Evolutionary conservation across 2,797 vertebrate genomes (phyloP).

Genomic region (Channa striata): DNA sequence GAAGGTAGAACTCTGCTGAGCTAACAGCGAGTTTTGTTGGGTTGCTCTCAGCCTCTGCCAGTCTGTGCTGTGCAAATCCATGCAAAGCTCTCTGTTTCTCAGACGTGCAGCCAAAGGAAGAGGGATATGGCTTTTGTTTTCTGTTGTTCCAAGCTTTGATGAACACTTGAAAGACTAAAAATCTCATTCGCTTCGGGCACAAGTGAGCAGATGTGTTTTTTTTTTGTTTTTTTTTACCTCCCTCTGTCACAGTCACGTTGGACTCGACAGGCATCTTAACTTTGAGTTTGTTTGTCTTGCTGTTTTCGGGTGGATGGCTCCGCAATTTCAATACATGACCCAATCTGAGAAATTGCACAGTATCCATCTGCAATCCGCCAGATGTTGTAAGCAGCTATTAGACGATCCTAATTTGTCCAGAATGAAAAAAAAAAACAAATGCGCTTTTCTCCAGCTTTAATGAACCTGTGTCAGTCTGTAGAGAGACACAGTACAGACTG

Average conservation of each 20-base stretch:
- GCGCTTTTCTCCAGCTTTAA: background rate
- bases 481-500: no score
- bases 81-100: conserved; percentile 95
- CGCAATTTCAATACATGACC: conserved; percentile 91
- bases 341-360: conserved; percentile 93
- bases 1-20: conserved; percentile 37
- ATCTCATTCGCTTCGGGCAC: conserved; percentile 2
- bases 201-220: conserved; percentile 24
- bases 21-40: conserved; percentile 94
- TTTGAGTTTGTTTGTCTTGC: conserved; percentile 78
- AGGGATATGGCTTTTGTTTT: conserved; percentile 7
- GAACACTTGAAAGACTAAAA: conserved; percentile 38
- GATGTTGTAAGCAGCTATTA: conserved; percentile 78
- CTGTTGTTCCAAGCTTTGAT: conserved; percentile 36
- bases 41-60: conserved; percentile 92
- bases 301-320: conserved; percentile 97
- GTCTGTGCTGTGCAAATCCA: conserved; percentile 98
- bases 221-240: no score
- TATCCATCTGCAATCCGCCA: conserved; percentile 97
- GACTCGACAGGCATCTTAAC: conserved; percentile 5
- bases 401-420: background rate
- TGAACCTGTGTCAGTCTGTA: background rate
- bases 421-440: background rate
- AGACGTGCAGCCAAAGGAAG: conserved; percentile 22
- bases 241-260: background rate